A percentile compares a stretch with the other conserved stretches of the same genome.
Evolutionary conservation across 1,140 invertebrate species (phyloP).

Genomic region (Lucilia cuprina): DNA sequence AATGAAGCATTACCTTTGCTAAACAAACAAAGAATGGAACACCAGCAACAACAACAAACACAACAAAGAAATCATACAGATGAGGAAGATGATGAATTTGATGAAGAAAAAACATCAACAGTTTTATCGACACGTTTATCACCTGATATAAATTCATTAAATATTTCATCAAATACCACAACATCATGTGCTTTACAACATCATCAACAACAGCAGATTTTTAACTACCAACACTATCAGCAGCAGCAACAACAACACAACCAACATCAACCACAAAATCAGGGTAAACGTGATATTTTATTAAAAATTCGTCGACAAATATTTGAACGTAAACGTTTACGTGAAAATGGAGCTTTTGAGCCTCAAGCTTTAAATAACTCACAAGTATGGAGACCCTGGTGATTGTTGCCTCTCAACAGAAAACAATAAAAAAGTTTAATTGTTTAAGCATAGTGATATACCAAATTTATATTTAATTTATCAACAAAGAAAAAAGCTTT

Average conservation of each 20-base stretch:
- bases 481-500: slow-evolving; percentile 29
- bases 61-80: neutral
- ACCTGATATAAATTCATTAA: slow-evolving; percentile 23
- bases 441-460: neutral
- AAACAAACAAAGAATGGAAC: neutral
- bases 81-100: neutral
- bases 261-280: slow-evolving; percentile 20
- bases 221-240: neutral
- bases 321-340: slow-evolving; percentile 50
- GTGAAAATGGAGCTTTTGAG: slow-evolving; percentile 40
- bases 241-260: slow-evolving; percentile 10
- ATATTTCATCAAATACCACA: slow-evolving; percentile 5
- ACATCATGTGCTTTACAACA: slow-evolving; percentile 39
- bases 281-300: slow-evolving; percentile 50
- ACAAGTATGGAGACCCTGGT: slow-evolving; percentile 56
- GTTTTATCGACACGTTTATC: slow-evolving; percentile 19
- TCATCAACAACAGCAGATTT: slow-evolving; percentile 38
- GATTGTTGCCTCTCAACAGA: neutral
- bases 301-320: slow-evolving; percentile 57
- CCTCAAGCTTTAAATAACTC: slow-evolving; percentile 44
- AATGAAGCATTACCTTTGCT: slow-evolving; percentile 21
- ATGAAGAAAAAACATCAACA: neutral
- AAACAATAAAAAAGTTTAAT: no score
- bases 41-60: neutral
- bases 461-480: slow-evolving; percentile 1